These are phyloP conservation scores for Fulmarus glacialis DNA, from an alignment of 2,113 vertebrate species.

Conservation along the genomic window DNA sequence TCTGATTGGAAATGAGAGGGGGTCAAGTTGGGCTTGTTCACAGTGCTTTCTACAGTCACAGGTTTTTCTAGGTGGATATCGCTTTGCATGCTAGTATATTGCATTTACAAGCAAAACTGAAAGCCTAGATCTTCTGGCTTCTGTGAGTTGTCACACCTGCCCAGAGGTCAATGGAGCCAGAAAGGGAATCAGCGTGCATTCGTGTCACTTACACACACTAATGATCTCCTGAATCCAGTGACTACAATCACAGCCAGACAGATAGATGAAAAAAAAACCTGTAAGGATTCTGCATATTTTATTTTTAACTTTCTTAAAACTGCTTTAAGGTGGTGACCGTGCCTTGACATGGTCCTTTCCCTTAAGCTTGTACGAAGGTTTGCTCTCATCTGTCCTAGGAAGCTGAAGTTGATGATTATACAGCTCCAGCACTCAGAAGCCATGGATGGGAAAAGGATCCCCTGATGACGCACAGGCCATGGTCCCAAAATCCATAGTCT, in stretches of 20 bases:
- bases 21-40: not conserved
- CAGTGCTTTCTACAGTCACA: not conserved
- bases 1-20: not conserved
- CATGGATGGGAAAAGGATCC: not conserved
- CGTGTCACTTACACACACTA: not conserved
- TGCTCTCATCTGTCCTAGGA: not conserved
- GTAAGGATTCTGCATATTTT: not conserved
- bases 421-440: not conserved
- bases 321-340: not conserved
- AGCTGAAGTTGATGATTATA: not conserved
- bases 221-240: not conserved
- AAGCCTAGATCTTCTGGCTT: not conserved
- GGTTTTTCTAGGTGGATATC: not conserved
- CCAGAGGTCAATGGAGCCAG: not conserved
- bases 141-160: not conserved
- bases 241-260: not conserved
- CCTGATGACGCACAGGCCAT: not conserved
- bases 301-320: not conserved
- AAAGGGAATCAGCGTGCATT: not conserved
- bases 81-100: not conserved
- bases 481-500: not conserved
- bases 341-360: not conserved
- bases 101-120: not conserved
- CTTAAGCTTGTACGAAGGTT: not conserved
- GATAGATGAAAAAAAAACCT: not conserved